Evolutionary conservation across 2,797 vertebrate genomes (phyloP).

Genomic region (Ctenochaetus hawaiiensis): DNA sequence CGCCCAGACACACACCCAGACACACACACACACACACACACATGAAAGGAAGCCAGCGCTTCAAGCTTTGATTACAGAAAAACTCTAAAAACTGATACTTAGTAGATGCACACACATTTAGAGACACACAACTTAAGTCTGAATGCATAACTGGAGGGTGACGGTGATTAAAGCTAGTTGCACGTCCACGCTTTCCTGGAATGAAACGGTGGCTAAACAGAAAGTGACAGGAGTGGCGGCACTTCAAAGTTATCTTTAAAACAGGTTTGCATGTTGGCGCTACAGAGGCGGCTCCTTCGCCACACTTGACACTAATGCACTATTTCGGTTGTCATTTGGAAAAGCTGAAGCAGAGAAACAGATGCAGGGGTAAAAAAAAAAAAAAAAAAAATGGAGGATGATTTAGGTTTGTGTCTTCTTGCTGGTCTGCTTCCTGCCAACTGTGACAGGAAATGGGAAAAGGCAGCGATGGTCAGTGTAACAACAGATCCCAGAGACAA

Average conservation of each 20-base stretch:
- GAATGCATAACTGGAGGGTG: conserved; percentile 58
- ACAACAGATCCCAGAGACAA: conserved; percentile 55
- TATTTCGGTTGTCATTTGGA: conserved; percentile 40
- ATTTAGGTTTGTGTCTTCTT: conserved; percentile 1
- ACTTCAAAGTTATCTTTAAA: conserved; percentile 71
- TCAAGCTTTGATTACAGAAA: conserved; percentile 62
- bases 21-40: conserved; percentile 28
- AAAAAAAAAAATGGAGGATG: background rate
- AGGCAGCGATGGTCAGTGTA: conserved; percentile 38
- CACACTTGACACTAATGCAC: conserved; percentile 27
- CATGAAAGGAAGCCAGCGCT: conserved; percentile 24
- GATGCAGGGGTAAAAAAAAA: conserved; percentile 1
- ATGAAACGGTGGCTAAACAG: conserved; percentile 68
- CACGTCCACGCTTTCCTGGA: conserved; percentile 54
- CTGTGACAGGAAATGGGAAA: conserved; percentile 11
- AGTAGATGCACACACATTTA: conserved; percentile 45
- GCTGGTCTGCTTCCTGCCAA: conserved; percentile 16
- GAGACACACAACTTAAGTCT: conserved; percentile 38
- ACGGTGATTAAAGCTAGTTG: conserved; percentile 72
- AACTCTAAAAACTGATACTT: conserved; percentile 57
- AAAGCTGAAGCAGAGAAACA: conserved; percentile 25
- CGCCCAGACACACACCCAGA: conserved; percentile 28
- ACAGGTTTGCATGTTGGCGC: conserved; percentile 43
- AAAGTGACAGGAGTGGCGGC: conserved; percentile 57
- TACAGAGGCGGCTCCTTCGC: conserved; percentile 40